Percentiles rank a stretch among this genome's conserved stretches.
Conservation (phyloP, 2,888 invertebrate species). For the Nezara viridula region DNA sequence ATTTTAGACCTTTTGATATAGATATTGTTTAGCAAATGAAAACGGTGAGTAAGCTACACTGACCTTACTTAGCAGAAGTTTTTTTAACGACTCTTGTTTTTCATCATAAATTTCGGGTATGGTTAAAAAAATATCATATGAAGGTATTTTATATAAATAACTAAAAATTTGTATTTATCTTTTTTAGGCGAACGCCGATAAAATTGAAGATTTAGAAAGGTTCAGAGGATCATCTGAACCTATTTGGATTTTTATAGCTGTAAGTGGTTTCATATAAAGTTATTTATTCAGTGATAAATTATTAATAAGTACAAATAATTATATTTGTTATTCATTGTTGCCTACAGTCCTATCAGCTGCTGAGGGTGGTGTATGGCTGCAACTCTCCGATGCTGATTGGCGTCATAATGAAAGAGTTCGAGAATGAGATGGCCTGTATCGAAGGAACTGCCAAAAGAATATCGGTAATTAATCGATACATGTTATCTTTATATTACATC, state of each 20-base stretch:
- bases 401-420: slow-evolving; percentile 80
- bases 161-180: slow-evolving; percentile 61
- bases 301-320: too few relatives aligned
- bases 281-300: background rate
- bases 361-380: slow-evolving; percentile 86
- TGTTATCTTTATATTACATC: background rate
- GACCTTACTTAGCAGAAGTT: too few relatives aligned
- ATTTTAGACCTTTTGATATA: too few relatives aligned
- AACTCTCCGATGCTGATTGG: slow-evolving; percentile 83
- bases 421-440: slow-evolving; percentile 75
- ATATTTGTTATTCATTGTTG: background rate
- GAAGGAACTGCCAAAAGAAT: slow-evolving; percentile 73
- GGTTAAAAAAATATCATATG: too few relatives aligned
- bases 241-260: slow-evolving; percentile 89
- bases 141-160: too few relatives aligned
- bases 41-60: too few relatives aligned
- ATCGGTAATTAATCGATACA: slow-evolving; percentile 67
- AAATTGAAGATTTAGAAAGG: slow-evolving; percentile 79
- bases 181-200: slow-evolving; percentile 82
- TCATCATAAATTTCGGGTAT: too few relatives aligned
- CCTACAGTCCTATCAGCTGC: slow-evolving; percentile 78
- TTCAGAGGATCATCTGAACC: slow-evolving; percentile 90
- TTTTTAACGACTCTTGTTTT: too few relatives aligned
- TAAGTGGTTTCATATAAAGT: slow-evolving; percentile 69
- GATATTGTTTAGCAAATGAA: too few relatives aligned